phyloP scores from a whole-genome alignment of 2,888 invertebrate species.

The Heliconius ethilla region DNA sequence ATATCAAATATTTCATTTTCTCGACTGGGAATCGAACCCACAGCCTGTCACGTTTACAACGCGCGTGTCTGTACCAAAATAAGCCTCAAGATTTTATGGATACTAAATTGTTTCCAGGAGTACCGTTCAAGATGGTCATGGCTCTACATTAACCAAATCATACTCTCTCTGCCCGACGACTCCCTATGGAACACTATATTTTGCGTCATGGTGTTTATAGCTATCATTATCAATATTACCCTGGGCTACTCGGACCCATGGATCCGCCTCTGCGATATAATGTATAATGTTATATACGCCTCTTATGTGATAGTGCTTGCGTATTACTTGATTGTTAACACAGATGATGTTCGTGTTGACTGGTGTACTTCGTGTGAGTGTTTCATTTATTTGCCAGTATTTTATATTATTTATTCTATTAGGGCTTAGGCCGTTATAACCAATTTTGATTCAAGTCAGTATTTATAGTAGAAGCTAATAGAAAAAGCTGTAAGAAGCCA shows the following conservation, averaged over 20 bases:
- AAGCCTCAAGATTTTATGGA: background rate
- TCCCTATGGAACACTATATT: constrained; percentile 61
- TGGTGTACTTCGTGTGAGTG: constrained; percentile 20
- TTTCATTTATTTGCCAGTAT: background rate
- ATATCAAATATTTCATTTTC: no score
- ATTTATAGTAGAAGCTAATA: no score
- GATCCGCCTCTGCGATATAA: constrained; percentile 46
- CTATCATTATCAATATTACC: constrained; percentile 50
- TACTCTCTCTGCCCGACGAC: constrained; percentile 56
- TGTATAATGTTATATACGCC: constrained; percentile 58
- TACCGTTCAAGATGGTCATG: constrained; percentile 58
- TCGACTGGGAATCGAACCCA: no score
- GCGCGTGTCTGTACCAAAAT: no score
- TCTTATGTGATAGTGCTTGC: constrained; percentile 55
- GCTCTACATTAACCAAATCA: constrained; percentile 47
- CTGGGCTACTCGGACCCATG: constrained; percentile 40
- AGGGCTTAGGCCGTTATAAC: no score
- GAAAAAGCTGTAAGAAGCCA: no score
- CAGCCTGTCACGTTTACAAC: no score
- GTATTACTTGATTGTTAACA: constrained; percentile 45
- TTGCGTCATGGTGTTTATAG: constrained; percentile 52
- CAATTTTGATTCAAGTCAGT: no score
- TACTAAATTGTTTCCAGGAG: constrained; percentile 50
- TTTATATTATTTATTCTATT: no score
- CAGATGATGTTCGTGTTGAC: constrained; percentile 16